These are phyloP conservation scores for Phocoena sinus DNA, from an alignment of 2,113 vertebrate species.

Conservation along the genomic window DNA sequence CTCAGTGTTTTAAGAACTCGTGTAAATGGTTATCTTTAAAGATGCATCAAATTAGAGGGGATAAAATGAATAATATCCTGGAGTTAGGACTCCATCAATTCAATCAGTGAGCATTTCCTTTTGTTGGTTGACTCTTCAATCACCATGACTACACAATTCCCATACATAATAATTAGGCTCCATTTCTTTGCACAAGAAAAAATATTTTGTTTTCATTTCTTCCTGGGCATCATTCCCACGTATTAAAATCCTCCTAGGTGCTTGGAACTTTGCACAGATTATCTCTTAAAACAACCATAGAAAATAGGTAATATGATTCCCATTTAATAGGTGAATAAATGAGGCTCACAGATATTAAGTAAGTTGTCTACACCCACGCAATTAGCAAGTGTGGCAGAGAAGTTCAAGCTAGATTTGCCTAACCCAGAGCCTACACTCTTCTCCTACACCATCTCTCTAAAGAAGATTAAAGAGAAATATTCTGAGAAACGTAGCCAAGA, in stretches of 20 bases:
- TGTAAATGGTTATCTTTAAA: conserved; percentile 35
- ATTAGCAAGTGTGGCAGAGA: background rate
- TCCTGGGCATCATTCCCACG: background rate
- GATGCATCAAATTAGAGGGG: background rate
- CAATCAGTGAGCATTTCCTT: conserved; percentile 30
- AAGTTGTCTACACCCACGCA: background rate
- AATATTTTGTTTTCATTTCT: background rate
- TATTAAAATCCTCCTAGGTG: background rate
- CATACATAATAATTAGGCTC: background rate
- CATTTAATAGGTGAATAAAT: background rate
- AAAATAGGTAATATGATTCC: background rate
- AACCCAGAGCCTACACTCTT: background rate
- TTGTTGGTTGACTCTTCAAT: background rate
- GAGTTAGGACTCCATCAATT: background rate
- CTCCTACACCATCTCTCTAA: background rate
- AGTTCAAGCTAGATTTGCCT: background rate
- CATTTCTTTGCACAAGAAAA: background rate
- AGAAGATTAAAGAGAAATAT: background rate
- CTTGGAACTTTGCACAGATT: background rate
- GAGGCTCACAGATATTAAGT: background rate
- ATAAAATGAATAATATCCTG: conserved; percentile 11
- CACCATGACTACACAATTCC: background rate
- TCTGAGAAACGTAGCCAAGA: background rate
- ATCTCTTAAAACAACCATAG: background rate
- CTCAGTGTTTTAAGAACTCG: background rate